Conservation (phyloP, 2,797 vertebrate genomes). For the Platyrinchus mystaceus region DNA sequence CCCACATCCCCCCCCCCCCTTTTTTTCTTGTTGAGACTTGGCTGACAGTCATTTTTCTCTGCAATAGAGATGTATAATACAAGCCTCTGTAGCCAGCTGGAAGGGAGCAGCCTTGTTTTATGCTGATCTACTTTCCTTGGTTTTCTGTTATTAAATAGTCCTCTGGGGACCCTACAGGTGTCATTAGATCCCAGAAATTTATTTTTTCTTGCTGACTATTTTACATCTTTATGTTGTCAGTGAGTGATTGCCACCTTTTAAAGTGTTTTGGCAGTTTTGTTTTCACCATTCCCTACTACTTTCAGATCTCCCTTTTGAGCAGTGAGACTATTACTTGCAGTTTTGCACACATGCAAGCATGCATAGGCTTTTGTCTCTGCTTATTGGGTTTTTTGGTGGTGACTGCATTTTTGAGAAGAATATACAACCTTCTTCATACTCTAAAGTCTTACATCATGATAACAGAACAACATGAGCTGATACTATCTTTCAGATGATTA, state of each 20-base stretch:
- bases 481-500: neutral
- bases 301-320: neutral
- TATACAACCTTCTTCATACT: neutral
- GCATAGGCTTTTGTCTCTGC: fast-evolving
- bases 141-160: neutral
- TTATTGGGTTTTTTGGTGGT: neutral
- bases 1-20: too few species aligned
- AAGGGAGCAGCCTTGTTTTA: neutral
- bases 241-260: neutral
- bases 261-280: neutral
- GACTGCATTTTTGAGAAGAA: neutral
- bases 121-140: neutral
- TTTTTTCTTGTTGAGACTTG: neutral
- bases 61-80: neutral
- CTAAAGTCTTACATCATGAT: neutral
- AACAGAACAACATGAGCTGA: neutral
- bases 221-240: neutral
- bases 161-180: neutral
- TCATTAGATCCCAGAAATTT: neutral
- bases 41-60: neutral
- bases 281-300: neutral
- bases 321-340: neutral
- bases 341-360: neutral
- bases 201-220: neutral
- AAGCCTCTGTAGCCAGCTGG: neutral